Conservation (phyloP, 2,797 vertebrate species). For the Pangasius djambal region DNA sequence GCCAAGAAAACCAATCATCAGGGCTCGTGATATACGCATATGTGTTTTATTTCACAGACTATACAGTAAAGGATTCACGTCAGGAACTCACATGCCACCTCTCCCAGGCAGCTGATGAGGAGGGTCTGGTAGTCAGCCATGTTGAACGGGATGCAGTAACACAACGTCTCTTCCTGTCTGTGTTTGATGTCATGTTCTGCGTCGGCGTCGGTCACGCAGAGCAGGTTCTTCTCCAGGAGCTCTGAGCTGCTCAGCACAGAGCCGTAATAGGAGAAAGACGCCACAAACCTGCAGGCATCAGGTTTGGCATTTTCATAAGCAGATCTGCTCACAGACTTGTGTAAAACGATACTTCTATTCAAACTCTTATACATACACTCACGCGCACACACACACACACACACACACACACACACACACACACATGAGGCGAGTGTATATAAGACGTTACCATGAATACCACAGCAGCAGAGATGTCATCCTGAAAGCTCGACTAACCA, state of each 20-base stretch:
- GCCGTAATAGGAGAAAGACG: constrained; percentile 89
- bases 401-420: neutral
- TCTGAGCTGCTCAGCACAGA: constrained; percentile 90
- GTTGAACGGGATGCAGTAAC: constrained; percentile 83
- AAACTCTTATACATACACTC: neutral
- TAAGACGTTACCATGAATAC: constrained; percentile 85
- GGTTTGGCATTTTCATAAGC: neutral
- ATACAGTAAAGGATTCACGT: neutral
- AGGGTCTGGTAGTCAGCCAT: constrained; percentile 83
- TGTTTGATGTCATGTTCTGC: constrained; percentile 62
- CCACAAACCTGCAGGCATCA: constrained; percentile 83
- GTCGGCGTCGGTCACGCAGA: constrained; percentile 72
- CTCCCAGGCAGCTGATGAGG: constrained; percentile 89
- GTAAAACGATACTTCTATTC: neutral
- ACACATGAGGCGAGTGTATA: neutral
- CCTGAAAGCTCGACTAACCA: constrained; percentile 78
- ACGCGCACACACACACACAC: neutral
- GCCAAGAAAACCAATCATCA: constrained; percentile 22
- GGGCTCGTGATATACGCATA: neutral
- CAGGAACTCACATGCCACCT: constrained; percentile 80
- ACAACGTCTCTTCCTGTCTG: constrained; percentile 58
- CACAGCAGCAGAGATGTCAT: constrained; percentile 89
- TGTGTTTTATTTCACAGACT: neutral
- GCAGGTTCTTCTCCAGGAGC: constrained; percentile 85
- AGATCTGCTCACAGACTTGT: neutral